These are phyloP conservation scores for Sciurus niger DNA, from an alignment of 2,113 vertebrate species.

Conservation along the genomic window DNA sequence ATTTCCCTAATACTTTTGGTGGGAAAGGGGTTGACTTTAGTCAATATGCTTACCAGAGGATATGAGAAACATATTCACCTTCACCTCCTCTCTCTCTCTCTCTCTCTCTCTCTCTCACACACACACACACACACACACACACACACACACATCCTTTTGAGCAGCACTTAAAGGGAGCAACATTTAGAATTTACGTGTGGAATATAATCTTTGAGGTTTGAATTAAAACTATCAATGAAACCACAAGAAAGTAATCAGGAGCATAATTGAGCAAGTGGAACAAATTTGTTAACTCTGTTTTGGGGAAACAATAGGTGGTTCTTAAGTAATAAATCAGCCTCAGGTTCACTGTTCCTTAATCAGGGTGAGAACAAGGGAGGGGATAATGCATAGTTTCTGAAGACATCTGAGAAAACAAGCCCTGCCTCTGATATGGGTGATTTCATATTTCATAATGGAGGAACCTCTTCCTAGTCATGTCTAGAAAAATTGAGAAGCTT, in stretches of 20 bases:
- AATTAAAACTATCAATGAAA: slow-evolving; percentile 87
- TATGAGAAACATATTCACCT: background rate
- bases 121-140: background rate
- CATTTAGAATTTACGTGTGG: slow-evolving; percentile 77
- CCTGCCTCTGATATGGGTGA: slow-evolving; percentile 77
- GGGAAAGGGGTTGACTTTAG: background rate
- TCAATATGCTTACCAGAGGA: slow-evolving; percentile 33
- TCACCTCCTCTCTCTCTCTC: background rate
- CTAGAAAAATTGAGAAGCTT: slow-evolving; percentile 43
- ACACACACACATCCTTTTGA: background rate
- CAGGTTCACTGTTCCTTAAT: slow-evolving; percentile 85
- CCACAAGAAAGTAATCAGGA: slow-evolving; percentile 86
- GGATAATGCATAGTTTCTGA: slow-evolving; percentile 78
- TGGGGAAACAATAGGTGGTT: slow-evolving; percentile 87
- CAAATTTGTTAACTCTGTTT: slow-evolving; percentile 89
- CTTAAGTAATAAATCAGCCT: slow-evolving; percentile 88
- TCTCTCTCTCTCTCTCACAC: background rate
- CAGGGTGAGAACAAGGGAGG: slow-evolving; percentile 67
- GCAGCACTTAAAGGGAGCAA: background rate
- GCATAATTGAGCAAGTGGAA: slow-evolving; percentile 87
- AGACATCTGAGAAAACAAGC: slow-evolving; percentile 83
- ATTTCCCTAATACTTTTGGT: slow-evolving; percentile 12
- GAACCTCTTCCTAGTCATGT: slow-evolving; percentile 22
- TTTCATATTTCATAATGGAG: slow-evolving; percentile 82
- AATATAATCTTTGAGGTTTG: slow-evolving; percentile 86